These are phyloP conservation scores for Saxicola maurus DNA, from an alignment of 2,797 vertebrate species.

Conservation along the genomic window DNA sequence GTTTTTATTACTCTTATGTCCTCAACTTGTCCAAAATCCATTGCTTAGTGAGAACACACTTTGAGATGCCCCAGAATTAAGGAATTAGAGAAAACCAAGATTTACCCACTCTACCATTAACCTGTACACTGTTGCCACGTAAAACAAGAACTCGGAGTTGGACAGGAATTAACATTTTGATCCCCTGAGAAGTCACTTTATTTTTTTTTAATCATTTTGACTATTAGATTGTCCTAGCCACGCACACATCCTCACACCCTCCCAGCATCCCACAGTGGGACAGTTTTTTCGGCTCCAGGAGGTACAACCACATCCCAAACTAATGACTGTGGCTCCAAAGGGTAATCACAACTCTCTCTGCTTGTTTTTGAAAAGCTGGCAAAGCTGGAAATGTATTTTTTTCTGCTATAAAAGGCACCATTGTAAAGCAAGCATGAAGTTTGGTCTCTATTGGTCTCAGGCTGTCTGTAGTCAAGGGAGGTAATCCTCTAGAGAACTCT, in stretches of 20 bases:
- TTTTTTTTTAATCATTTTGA: neutral
- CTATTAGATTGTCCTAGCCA: neutral
- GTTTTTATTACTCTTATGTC: neutral
- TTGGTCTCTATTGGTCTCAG: neutral
- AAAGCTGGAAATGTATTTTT: neutral
- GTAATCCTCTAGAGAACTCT: neutral
- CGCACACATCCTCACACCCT: neutral
- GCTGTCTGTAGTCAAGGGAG: neutral
- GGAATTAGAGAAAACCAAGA: neutral
- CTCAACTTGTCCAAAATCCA: neutral
- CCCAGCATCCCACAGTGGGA: neutral
- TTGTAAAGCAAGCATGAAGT: neutral
- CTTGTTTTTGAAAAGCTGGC: neutral
- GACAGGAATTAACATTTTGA: neutral
- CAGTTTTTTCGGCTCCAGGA: neutral
- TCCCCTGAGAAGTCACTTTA: neutral
- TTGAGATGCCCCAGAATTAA: neutral
- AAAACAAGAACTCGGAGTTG: neutral
- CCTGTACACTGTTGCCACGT: rapidly evolving
- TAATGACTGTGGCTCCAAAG: rapidly evolving
- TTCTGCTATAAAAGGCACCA: neutral
- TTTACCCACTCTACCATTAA: neutral
- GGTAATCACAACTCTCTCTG: neutral
- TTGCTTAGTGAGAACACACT: neutral
- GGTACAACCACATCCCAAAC: neutral